These are phyloP conservation scores for Zaprionus ghesquierei DNA, from an alignment of 1,140 invertebrate genomes.

Conservation along the genomic window DNA sequence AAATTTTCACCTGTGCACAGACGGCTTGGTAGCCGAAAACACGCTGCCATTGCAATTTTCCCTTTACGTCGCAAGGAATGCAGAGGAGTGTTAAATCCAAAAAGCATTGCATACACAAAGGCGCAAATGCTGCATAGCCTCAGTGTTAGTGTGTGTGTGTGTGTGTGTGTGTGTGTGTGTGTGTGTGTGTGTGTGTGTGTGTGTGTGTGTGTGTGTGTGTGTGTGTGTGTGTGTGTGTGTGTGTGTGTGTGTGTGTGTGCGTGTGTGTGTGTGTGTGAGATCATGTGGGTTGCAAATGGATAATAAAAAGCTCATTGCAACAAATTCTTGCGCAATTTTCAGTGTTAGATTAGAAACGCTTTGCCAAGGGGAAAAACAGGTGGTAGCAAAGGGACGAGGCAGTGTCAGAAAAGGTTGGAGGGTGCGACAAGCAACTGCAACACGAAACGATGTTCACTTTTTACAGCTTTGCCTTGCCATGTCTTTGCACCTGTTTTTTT, in stretches of 20 bases:
- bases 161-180: constrained; percentile 10
- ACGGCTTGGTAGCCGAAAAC: constrained; percentile 49
- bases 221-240: constrained; percentile 2
- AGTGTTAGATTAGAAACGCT: constrained; percentile 73
- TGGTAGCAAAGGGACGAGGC: background rate
- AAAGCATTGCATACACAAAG: constrained; percentile 50
- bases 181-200: background rate
- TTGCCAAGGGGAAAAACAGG: constrained; percentile 17
- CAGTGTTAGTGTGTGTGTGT: background rate
- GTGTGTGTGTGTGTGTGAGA: constrained; percentile 11
- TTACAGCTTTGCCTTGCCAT: constrained; percentile 9
- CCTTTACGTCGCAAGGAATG: constrained; percentile 64
- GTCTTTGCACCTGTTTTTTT: background rate
- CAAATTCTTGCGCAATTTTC: constrained; percentile 79
- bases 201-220: constrained; percentile 11
- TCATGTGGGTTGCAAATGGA: constrained; percentile 66
- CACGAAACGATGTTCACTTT: constrained; percentile 49
- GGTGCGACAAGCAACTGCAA: constrained; percentile 25
- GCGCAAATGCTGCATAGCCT: background rate
- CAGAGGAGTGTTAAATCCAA: constrained; percentile 68
- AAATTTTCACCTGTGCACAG: constrained; percentile 65
- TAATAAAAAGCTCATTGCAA: constrained; percentile 81
- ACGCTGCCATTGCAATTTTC: constrained; percentile 69
- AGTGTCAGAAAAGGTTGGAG: background rate
- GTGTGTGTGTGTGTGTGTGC: background rate